Evolutionary conservation across 2,888 invertebrate genomes (phyloP), one percentile per base, ranked within the genome.

Genomic region (Clivina fossor): DNA sequence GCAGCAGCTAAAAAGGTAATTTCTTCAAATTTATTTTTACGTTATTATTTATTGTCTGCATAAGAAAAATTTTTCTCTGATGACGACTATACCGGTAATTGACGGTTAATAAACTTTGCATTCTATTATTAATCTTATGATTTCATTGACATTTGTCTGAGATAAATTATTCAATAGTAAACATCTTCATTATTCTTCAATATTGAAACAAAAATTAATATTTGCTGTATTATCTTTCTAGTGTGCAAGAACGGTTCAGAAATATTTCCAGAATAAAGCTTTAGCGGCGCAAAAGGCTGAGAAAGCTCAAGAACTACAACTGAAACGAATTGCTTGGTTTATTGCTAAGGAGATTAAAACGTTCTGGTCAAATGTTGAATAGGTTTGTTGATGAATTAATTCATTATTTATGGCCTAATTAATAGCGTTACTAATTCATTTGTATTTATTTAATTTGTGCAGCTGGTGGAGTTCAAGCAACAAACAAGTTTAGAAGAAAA

Each of bases 301-400:
- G 67, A 93, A 92, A 71, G 93, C 95, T 7, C 92, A 94, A 65
- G 93, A 93, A 70, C 77, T 88, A 61, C 88, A 92, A 68, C 72
- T 94, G 49, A 86, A 86, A 68, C 84, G 90, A 67, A 88, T 95
- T 24, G 96, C 97, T 2, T 84, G 90, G 0, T 89, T 88, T 64
- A 87, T 96, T 62, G 93, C 98, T 0, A 94, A 92, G 69, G 94
- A 95, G 77, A 85, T 99, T 2, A 85, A 90, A 71, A 88, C 86
- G 51, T 99, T 99, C 74, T 99, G 99, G 98, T 77, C 83, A 2
- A 95, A 94, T 74, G 95, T 96, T 7, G 95, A 97, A 74, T 98
- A 97, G 80, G 86, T 88, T n/a, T n/a, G n/a, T n/a, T n/a, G n/a
- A 56, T 57, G 43, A 54, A 43, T 51, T 32, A 18, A 37, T 5